Evolutionary conservation across 2,113 vertebrate species (phyloP), one percentile per base, ranked within the genome.

Genomic region (Ctenomys sociabilis): DNA sequence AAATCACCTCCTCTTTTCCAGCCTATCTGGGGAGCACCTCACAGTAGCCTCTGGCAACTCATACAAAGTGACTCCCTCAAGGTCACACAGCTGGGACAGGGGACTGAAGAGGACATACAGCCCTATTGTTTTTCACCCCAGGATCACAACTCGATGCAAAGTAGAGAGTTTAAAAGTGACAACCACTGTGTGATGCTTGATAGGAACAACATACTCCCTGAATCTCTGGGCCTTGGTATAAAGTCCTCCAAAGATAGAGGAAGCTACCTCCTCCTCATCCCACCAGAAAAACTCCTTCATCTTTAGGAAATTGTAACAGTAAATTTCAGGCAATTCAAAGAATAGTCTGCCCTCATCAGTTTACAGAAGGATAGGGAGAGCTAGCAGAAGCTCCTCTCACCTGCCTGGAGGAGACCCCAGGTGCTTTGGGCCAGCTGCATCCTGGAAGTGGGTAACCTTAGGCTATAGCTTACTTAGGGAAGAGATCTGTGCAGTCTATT

Each of bases 61-160:
- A 54, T 40, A 77, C 70, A 66, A 85, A 95, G 84, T 81, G 78
- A 94, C 93, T 90, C 63, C 26, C 61, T 94, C 91, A 96, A 95
- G 94, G 89, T 85, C 84, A 88, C 80, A 91, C 93, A 95, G 54
- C 85, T 96, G 96, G 80, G 89, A 80, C 85, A 57, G 28, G 83
- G 89, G 43, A 78, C 73, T 22, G 73, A 85, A 63, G 2, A 68
- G 45, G 92, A 93, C 32, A 95, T 61, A 91, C 13, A 95, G 86
- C 24, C 35, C 43, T 49, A 81, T 86, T 96, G 93, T 96, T 96
- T 49, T 70, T 49, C 78, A 85, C 59, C 64, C 19, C 45, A 85
- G 49, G 80, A 72, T 92, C 72, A 64, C 49, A 21, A 1, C 93
- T 59, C 54, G 37, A 26, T 64, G 63, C 72, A 45, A 92, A 92